These are phyloP conservation scores for Drosophila siamana DNA, from an alignment of 2,888 invertebrate genomes.

Conservation along the genomic window DNA sequence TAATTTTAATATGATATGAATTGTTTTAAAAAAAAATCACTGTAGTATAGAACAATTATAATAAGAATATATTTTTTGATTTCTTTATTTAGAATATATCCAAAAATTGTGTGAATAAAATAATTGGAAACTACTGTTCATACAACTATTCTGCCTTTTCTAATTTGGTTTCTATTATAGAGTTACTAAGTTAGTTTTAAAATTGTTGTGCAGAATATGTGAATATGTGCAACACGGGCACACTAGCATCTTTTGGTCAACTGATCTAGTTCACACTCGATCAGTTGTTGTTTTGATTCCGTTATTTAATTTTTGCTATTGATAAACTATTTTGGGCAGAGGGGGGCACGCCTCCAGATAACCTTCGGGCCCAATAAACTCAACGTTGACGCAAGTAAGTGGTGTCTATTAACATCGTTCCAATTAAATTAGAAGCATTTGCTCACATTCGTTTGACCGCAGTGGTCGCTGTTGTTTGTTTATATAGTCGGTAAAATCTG, in stretches of 20 bases:
- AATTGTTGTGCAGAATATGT: too few relatives aligned
- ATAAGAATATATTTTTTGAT: too few relatives aligned
- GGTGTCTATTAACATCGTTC: slow-evolving; percentile 9
- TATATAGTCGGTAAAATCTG: background rate
- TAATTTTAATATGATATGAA: too few relatives aligned
- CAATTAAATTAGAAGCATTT: slow-evolving; percentile 20
- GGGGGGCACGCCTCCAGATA: slow-evolving; percentile 66
- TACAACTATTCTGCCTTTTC: too few relatives aligned
- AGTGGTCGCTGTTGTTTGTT: slow-evolving; percentile 20
- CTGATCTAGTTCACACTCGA: slow-evolving; percentile 42
- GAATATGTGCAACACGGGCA: too few relatives aligned
- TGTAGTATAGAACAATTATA: too few relatives aligned
- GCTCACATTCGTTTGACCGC: slow-evolving; percentile 61
- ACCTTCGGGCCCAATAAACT: slow-evolving; percentile 60
- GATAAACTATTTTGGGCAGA: slow-evolving; percentile 52
- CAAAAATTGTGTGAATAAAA: too few relatives aligned
- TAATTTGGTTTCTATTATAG: too few relatives aligned
- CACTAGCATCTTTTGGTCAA: slow-evolving; percentile 8
- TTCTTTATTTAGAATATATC: too few relatives aligned
- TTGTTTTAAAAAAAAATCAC: too few relatives aligned
- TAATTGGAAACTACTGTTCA: too few relatives aligned
- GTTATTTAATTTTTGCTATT: slow-evolving; percentile 71
- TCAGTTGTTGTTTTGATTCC: slow-evolving; percentile 24
- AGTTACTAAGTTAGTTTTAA: too few relatives aligned
- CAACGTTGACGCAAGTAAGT: slow-evolving; percentile 65